These are phyloP conservation scores for Podocnemis expansa DNA, from an alignment of 2,113 vertebrate genomes.

Conservation along the genomic window DNA sequence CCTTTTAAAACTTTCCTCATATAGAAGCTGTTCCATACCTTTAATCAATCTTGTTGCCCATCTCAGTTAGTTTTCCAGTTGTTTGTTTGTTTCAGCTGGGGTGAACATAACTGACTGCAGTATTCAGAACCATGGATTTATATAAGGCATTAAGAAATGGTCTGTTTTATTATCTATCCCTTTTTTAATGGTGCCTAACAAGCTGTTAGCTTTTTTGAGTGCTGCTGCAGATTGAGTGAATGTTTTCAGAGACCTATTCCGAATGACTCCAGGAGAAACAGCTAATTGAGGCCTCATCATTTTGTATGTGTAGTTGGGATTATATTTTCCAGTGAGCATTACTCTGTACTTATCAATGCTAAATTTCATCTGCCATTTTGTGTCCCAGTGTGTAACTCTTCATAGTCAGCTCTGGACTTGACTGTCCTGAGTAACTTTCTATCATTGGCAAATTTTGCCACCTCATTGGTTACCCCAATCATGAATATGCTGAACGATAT, in stretches of 20 bases:
- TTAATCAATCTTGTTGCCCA: background rate
- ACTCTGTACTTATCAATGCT: background rate
- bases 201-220: background rate
- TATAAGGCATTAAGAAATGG: background rate
- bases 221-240: background rate
- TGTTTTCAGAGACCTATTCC: background rate
- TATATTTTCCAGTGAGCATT: background rate
- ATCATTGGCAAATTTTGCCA: background rate
- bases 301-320: background rate
- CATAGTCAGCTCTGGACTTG: background rate
- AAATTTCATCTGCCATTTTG: background rate
- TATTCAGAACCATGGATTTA: background rate
- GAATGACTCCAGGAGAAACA: background rate
- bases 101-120: background rate
- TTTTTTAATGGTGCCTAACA: background rate
- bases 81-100: background rate
- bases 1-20: background rate
- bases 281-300: background rate
- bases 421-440: background rate
- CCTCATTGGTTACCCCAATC: background rate
- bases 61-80: background rate
- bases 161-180: background rate
- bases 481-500: background rate
- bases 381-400: background rate
- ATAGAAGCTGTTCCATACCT: background rate